Evolutionary conservation across 2,888 invertebrate species (phyloP), one percentile per base, ranked within the genome.

Genomic region (Dorcus hopei): DNA sequence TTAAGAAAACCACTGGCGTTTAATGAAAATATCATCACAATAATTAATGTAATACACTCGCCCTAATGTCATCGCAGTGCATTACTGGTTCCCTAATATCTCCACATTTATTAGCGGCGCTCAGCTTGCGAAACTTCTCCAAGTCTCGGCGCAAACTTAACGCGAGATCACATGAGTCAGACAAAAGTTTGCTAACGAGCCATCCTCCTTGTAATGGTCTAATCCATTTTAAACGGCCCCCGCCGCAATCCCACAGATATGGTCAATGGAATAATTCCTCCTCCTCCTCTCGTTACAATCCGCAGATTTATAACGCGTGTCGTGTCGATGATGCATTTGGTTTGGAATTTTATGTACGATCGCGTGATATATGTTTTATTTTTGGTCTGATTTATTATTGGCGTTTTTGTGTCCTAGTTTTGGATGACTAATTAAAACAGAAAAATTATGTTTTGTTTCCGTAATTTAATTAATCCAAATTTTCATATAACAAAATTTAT

Each of bases 181-280:
- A 59, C 59, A 59, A 59, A 59, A 59, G 59, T 59, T 59, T 38
- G 39, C 52, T 50, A 52, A 52, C 55, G 52, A 59, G 52, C 49
- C 52, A 59, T 42, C 45, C 23, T 38, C 23, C 14, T 49, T 49
- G 38, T 33, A 33, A 45, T 19, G 45, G 16, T 23, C 23, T 45
- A 45, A 45, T 45, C 9, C 45, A 19, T 45, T 45, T 19, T 23
- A 45, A 11, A 23, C 45, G 45, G 16, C 23, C 8, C 16, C 1
- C 45, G 4, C 9, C 23, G 9, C 9, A 42, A 14, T 42, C 42
- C 42, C 42, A 42, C 14, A 42, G 26, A 49, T 26, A 41, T 54
- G 49, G 40, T 40, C 54, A n/a, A 4, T 38, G 19, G 41, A 54
- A 48, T 54, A 48, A 14, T 47, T 54, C 40, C 19, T 19, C 19